A percentile compares a stretch with the other conserved stretches of the same genome.
Evolutionary conservation across 2,888 invertebrate genomes (phyloP).

Genomic region (Rhagium mordax): DNA sequence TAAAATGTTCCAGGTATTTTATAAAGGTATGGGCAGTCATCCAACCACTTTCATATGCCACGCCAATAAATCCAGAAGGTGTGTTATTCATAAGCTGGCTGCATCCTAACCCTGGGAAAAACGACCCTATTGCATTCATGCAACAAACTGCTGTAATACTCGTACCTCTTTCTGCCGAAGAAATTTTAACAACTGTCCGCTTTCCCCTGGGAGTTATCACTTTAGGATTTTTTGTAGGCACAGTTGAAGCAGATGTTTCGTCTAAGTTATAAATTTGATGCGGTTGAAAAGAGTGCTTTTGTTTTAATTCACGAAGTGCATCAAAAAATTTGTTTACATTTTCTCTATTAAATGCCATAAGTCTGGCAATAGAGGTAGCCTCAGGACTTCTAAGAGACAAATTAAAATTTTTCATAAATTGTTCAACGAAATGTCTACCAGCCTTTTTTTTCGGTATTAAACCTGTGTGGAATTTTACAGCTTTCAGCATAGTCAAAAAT

Average conservation of each 20-base stretch:
- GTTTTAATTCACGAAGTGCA: constrained; percentile 13
- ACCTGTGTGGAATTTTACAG: constrained; percentile 35
- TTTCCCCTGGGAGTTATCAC: constrained; percentile 10
- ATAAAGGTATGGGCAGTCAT: constrained; percentile 38
- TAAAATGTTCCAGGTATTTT: constrained; percentile 38
- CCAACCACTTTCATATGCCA: constrained; percentile 26
- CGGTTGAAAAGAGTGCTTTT: constrained; percentile 11
- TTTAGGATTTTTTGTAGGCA: constrained; percentile 12
- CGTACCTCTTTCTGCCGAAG: constrained; percentile 32
- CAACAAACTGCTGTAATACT: constrained; percentile 27
- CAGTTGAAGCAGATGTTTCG: constrained; percentile 10
- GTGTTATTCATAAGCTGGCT: constrained; percentile 25
- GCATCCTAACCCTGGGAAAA: constrained; percentile 37
- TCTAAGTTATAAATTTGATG: neutral
- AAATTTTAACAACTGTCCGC: constrained; percentile 31
- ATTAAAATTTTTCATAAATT: constrained; percentile 36
- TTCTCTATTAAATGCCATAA: constrained; percentile 32
- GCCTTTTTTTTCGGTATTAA: constrained; percentile 28
- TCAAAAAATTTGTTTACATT: constrained; percentile 25
- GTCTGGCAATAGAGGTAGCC: constrained; percentile 36
- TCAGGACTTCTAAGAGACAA: constrained; percentile 35
- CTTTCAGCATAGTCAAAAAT: constrained; percentile 35
- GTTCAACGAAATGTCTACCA: constrained; percentile 25
- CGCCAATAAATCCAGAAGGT: neutral
- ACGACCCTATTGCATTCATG: constrained; percentile 37